phyloP scores from a whole-genome alignment of 2,797 vertebrate species.

The Acanthurus lineatus region DNA sequence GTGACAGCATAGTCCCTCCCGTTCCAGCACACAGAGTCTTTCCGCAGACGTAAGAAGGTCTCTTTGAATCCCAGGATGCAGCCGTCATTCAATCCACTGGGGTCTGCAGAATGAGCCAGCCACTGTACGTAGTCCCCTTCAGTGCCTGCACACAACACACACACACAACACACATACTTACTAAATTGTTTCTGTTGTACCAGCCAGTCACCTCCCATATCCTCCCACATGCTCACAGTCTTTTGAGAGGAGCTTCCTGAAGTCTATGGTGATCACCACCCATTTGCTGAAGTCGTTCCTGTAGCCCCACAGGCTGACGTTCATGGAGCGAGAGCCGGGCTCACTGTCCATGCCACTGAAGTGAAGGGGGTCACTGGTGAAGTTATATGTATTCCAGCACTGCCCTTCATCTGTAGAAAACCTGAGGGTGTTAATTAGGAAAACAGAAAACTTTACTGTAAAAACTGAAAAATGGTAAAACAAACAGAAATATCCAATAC shows the following conservation, averaged over 20 bases:
- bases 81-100: slow-evolving; percentile 86
- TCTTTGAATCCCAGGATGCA: slow-evolving; percentile 96
- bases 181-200: neutral
- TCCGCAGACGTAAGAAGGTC: slow-evolving; percentile 88
- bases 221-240: slow-evolving; percentile 87
- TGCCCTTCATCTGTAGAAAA: slow-evolving; percentile 97
- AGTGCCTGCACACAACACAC: slow-evolving; percentile 81
- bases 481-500: neutral
- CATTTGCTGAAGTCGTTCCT: slow-evolving; percentile 87
- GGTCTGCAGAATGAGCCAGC: slow-evolving; percentile 92
- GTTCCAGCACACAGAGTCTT: slow-evolving; percentile 78
- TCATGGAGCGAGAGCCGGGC: slow-evolving; percentile 93
- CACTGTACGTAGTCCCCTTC: slow-evolving; percentile 91
- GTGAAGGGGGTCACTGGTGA: slow-evolving; percentile 88
- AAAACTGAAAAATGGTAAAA: neutral
- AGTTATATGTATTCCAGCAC: slow-evolving; percentile 91
- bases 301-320: slow-evolving; percentile 95
- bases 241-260: slow-evolving; percentile 89
- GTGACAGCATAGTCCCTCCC: slow-evolving; percentile 76
- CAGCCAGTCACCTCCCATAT: neutral
- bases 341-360: slow-evolving; percentile 94
- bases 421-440: slow-evolving; percentile 71
- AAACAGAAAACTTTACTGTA: neutral
- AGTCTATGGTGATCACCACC: slow-evolving; percentile 95
- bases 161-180: slow-evolving; percentile 6